Base-by-base conservation (phyloP, 2,113 vertebrate species). In the Amblyornis subalaris region DNA sequence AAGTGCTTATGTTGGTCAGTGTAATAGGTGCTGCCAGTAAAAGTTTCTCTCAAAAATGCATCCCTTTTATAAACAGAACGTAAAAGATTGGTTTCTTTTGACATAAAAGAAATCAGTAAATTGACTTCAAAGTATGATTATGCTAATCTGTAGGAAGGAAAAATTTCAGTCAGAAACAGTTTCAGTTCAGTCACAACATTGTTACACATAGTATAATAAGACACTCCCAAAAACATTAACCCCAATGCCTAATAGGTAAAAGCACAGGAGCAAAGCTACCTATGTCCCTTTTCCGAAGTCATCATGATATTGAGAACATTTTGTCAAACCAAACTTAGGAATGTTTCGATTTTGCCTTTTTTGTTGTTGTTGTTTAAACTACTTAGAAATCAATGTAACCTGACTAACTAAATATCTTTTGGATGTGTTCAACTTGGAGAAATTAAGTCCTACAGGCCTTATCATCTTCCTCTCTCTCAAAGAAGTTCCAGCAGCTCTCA, bases 181-280 rank as follows among this genome's bases (percentile, higher is more conserved):
- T 38, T 38, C 36, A 38, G 36, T 65, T 55, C 14, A 70, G 18
- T 71, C 47, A 82, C 31, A 66, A 55, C 17, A 60, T 1, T 2
- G 0, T 69, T 42, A 70, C 4, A 24, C 0, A 0, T 10, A 2
- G 14, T 29, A 48, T 25, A 31, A 85, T 21, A 15, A 89, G 6
- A 58, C 8, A 21, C 12, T 69, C 67, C 48, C 47, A 16, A 64
- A 71, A 74, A 36, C 31, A 36, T 60, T 50, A 66, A 47, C 17
- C 66, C 29, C 57, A 45, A 64, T 12, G 8, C 20, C 9, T 17
- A 51, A 48, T 0, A 82, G 4, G 3, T 55, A 54, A 91, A 74
- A 93, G 50, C 29, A 29, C 8, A 65, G 11, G 2, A 78, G 15
- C 24, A 89, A 77, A 90, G 24, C 29, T 54, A 74, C 4, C 1